Percentiles rank a stretch among this genome's conserved stretches.
phyloP scores from a whole-genome alignment of 2,888 invertebrate genomes.

The Linyphia triangularis region DNA sequence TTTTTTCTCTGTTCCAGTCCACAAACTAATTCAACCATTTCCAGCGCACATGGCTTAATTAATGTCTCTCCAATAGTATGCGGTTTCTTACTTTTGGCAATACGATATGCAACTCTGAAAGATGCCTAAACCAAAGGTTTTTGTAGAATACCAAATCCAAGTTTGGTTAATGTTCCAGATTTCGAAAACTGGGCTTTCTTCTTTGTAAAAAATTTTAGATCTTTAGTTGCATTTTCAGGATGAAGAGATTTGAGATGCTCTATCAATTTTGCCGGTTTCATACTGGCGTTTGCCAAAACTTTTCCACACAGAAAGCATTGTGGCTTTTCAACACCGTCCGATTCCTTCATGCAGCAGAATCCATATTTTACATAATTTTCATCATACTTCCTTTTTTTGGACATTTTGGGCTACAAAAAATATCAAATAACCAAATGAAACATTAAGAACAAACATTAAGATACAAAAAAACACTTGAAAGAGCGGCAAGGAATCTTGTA shows the following conservation, averaged over 20 bases:
- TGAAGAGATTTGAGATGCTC: constrained; percentile 59
- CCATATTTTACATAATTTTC: no score
- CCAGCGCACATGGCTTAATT: constrained; percentile 54
- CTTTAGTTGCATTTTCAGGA: constrained; percentile 66
- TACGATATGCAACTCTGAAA: constrained; percentile 66
- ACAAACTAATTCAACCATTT: constrained; percentile 64
- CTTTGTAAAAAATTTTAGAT: no score
- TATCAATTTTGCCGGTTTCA: constrained; percentile 71
- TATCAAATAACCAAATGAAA: no score
- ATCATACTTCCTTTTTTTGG: no score
- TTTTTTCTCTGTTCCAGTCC: constrained; percentile 69
- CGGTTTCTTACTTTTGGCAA: constrained; percentile 66
- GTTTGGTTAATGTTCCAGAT: no score
- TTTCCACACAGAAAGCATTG: constrained; percentile 66
- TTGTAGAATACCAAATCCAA: no score
- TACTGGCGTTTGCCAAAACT: constrained; percentile 66
- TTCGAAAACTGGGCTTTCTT: no score
- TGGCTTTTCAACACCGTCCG: constrained; percentile 63
- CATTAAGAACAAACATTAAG: no score
- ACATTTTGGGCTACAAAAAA: no score
- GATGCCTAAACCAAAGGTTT: no score
- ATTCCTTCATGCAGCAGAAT: constrained; percentile 62
- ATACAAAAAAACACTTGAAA: no score
- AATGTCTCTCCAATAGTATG: constrained; percentile 70
- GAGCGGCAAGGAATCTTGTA: no score